Evolutionary conservation across 92 coral and sea anemone species (phyloP), one percentile per base, ranked within the genome.

Genomic region (Isaurus tuberculatus): DNA sequence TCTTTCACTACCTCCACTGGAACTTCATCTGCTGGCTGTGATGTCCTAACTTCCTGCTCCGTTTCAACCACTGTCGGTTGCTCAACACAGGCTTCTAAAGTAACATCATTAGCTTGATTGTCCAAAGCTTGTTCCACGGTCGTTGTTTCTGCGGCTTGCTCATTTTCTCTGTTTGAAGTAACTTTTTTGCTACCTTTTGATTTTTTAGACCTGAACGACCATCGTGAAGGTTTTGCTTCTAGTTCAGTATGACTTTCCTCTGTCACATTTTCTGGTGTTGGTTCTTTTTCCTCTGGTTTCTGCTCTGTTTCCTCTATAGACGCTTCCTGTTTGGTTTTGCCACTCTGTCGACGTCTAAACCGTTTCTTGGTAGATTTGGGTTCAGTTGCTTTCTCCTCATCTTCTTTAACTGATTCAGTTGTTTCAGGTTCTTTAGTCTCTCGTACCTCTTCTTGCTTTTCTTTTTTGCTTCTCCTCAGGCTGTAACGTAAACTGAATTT

Each of bases 321-420:
- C 15, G 70, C 34, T 60, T 84, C 82, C 46, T 43, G 68, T 25
- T 30, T 34, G 55, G 82, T 32, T 55, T 88, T 72, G n/a, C 92
- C 65, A 32, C 86, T 89, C 3, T 88, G 89, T 2, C 89, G 83
- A 51, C 89, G 86, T 77, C 65, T 89, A 53, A 89, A 89, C 80
- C 70, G 73, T 33, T 83, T 87, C 83, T 82, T 87, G 63, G 20
- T 79, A 14, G 70, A 53, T 75, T 87, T 85, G 19, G 46, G 67
- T 14, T 84, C 79, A 19, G 73, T 10, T 26, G 19, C 61, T 42
- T 46, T 3, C 26, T 43, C 78, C 5, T 5, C 51, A 25, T 32
- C 84, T 49, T 23, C 79, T 61, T 34, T 51, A 25, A 20, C 16
- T 19, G 30, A 11, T 3, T 31, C 75, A 25, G 48, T 26, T 25